Evolutionary conservation across 2,888 invertebrate genomes (phyloP).

Genomic region (Subacronicta megacephala): DNA sequence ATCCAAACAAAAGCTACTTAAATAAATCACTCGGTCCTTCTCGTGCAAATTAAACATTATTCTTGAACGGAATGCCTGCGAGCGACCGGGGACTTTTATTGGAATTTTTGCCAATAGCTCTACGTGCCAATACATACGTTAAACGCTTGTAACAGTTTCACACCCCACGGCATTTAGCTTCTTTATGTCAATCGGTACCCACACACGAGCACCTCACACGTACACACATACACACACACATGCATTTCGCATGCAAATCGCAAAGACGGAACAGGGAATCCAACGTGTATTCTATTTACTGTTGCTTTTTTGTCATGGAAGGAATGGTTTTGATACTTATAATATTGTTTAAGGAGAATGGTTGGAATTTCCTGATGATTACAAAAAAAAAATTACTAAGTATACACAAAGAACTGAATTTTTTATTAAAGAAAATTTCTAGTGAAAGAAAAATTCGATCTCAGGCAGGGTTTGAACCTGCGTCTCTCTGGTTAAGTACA

Average conservation of each 20-base stretch:
- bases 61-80: conserved; percentile 78
- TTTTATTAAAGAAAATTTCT: too few species aligned
- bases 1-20: conserved; percentile 50
- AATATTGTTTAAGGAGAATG: neutral
- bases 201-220: conserved; percentile 55
- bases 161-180: conserved; percentile 84
- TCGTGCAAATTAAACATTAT: conserved; percentile 88
- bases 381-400: too few species aligned
- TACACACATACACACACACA: conserved; percentile 59
- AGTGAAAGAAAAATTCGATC: too few species aligned
- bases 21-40: conserved; percentile 76
- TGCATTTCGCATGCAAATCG: conserved; percentile 82
- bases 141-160: conserved; percentile 74
- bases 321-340: conserved; percentile 67
- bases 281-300: conserved; percentile 87
- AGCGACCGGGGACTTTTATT: conserved; percentile 81
- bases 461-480: too few species aligned
- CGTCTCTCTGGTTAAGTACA: too few species aligned
- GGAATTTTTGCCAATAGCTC: conserved; percentile 86
- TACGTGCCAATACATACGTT: conserved; percentile 88
- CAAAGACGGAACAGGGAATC: conserved; percentile 82
- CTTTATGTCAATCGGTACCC: conserved; percentile 81
- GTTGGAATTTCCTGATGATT: too few species aligned
- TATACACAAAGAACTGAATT: too few species aligned
- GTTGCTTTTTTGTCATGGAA: conserved; percentile 68